phyloP scores from a whole-genome alignment of 2,797 vertebrate genomes.

The Thamnophis elegans region DNA sequence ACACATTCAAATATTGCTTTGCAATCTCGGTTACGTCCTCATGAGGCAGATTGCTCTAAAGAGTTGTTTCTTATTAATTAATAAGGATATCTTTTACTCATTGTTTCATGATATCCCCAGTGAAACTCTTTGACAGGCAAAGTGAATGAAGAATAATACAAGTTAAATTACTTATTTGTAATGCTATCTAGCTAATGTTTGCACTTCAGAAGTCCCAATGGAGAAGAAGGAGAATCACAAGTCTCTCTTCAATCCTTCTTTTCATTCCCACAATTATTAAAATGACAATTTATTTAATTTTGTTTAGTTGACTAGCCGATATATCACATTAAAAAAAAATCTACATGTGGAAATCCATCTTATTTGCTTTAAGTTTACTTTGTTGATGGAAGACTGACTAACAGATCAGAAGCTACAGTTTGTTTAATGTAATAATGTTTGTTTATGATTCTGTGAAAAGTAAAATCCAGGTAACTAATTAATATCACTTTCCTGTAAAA shows the following conservation, averaged over 20 bases:
- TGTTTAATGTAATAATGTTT: neutral
- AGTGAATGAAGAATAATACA: conserved; percentile 18
- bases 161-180: conserved; percentile 2
- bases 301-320: neutral
- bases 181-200: neutral
- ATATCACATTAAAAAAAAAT: neutral
- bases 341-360: neutral
- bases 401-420: neutral
- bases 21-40: neutral
- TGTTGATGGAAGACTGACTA: neutral
- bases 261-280: neutral
- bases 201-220: neutral
- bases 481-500: neutral
- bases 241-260: neutral
- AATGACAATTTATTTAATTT: neutral
- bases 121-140: conserved; percentile 1
- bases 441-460: neutral
- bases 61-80: neutral
- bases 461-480: neutral
- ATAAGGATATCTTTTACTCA: conserved; percentile 1
- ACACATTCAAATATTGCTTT: neutral
- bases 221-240: neutral
- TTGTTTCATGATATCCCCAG: neutral
- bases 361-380: neutral
- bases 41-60: neutral